These are phyloP conservation scores for Eurois occulta DNA, from an alignment of 2,888 invertebrate species.

Conservation along the genomic window DNA sequence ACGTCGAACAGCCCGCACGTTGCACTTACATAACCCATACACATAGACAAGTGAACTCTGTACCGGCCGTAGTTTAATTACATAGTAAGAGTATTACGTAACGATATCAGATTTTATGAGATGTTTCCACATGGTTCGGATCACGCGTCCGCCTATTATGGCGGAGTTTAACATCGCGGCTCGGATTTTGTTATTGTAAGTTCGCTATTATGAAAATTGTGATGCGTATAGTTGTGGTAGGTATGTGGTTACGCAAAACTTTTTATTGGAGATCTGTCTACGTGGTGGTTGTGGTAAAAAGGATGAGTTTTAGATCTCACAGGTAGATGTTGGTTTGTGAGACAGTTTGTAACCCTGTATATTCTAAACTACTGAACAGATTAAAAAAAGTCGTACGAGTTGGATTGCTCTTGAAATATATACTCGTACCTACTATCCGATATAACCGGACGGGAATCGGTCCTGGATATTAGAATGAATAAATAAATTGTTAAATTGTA, in stretches of 20 bases:
- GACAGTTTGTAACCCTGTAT: not conserved
- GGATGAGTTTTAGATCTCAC: not conserved
- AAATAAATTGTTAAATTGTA: too few species aligned
- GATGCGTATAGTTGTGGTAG: not conserved
- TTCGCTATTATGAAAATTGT: slow-evolving; percentile 16
- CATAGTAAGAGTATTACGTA: slow-evolving; percentile 34
- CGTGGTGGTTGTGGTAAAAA: not conserved
- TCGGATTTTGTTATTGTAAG: slow-evolving; percentile 31
- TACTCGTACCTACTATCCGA: too few species aligned
- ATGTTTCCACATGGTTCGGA: slow-evolving; percentile 28
- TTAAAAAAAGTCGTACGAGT: not conserved
- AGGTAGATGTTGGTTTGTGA: not conserved
- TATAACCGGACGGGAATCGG: too few species aligned
- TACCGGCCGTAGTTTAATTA: slow-evolving; percentile 37
- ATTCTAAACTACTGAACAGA: not conserved
- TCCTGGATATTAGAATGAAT: too few species aligned
- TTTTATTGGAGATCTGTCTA: not conserved
- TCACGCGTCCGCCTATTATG: slow-evolving; percentile 14
- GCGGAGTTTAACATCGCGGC: not conserved
- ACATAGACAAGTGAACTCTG: slow-evolving; percentile 49
- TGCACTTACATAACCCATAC: slow-evolving; percentile 34
- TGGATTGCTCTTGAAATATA: too few species aligned
- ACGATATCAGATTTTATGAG: slow-evolving; percentile 47
- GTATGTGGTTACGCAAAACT: slow-evolving; percentile 10
- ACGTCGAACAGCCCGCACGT: not conserved